These are phyloP conservation scores for Drosophila pseudotalamancana DNA, from an alignment of 2,888 invertebrate genomes.

Conservation along the genomic window DNA sequence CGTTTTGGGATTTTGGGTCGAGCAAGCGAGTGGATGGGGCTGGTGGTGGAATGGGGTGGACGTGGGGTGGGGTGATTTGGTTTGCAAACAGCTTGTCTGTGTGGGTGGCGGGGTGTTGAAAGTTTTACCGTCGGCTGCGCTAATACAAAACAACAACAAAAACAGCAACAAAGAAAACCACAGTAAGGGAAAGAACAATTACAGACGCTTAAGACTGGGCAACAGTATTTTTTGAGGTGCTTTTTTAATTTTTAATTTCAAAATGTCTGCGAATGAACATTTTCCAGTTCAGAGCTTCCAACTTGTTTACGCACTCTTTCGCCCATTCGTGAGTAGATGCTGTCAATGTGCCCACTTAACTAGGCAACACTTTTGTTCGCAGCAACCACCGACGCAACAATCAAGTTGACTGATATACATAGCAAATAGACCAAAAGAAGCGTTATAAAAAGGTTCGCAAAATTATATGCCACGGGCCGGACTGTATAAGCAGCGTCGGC, in stretches of 20 bases:
- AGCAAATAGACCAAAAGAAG: slow-evolving; percentile 15
- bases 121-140: slow-evolving; percentile 47
- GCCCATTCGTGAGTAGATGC: no score
- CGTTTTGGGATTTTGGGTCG: slow-evolving; percentile 71
- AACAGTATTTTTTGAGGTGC: background rate
- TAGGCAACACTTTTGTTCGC: slow-evolving; percentile 55
- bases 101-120: slow-evolving; percentile 42
- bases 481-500: slow-evolving; percentile 38
- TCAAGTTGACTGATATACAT: slow-evolving; percentile 34
- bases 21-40: slow-evolving; percentile 16
- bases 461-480: slow-evolving; percentile 32
- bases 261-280: slow-evolving; percentile 3
- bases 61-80: background rate
- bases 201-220: slow-evolving; percentile 42
- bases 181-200: slow-evolving; percentile 44
- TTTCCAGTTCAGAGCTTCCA: background rate
- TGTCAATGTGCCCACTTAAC: slow-evolving; percentile 38
- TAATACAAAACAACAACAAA: slow-evolving; percentile 39
- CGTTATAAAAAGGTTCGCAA: slow-evolving; percentile 39
- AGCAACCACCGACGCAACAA: slow-evolving; percentile 32
- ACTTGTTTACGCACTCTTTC: background rate
- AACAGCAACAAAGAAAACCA: slow-evolving; percentile 20
- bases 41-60: background rate
- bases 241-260: slow-evolving; percentile 7
- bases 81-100: slow-evolving; percentile 36